These are phyloP conservation scores for Austrofundulus limnaeus DNA, from an alignment of 2,113 vertebrate genomes.

Conservation along the genomic window DNA sequence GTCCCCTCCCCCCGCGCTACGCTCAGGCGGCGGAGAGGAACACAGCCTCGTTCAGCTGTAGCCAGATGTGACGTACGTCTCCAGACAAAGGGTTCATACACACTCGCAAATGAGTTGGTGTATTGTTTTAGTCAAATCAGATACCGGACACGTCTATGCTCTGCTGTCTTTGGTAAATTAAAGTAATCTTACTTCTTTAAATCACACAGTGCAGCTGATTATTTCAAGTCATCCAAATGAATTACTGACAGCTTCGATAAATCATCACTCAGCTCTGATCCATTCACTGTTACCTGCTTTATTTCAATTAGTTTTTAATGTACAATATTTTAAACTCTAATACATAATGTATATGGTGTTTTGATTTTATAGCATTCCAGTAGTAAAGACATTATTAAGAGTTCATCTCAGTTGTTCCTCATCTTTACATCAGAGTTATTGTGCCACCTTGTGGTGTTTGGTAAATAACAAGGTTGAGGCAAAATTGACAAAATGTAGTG, in stretches of 20 bases:
- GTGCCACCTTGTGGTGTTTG: slow-evolving; percentile 70
- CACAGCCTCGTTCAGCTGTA: slow-evolving; percentile 47
- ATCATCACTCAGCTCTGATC: background rate
- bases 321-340: background rate
- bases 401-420: background rate
- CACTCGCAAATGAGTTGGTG: slow-evolving; percentile 36
- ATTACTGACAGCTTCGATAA: background rate
- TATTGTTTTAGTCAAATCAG: slow-evolving; percentile 36
- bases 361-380: slow-evolving; percentile 9
- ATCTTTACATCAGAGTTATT: slow-evolving; percentile 12
- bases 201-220: slow-evolving; percentile 10
- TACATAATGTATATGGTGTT: slow-evolving; percentile 1
- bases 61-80: slow-evolving; percentile 69
- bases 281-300: background rate
- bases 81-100: slow-evolving; percentile 71
- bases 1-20: slow-evolving; percentile 46
- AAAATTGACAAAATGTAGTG: background rate
- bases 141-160: slow-evolving; percentile 8
- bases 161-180: background rate
- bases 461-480: slow-evolving; percentile 3
- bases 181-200: background rate
- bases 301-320: background rate
- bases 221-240: slow-evolving; percentile 18
- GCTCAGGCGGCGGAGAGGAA: slow-evolving; percentile 41
- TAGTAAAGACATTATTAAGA: background rate